phyloP scores from a whole-genome alignment of 2,888 invertebrate species.

The Phytoseiulus persimilis region DNA sequence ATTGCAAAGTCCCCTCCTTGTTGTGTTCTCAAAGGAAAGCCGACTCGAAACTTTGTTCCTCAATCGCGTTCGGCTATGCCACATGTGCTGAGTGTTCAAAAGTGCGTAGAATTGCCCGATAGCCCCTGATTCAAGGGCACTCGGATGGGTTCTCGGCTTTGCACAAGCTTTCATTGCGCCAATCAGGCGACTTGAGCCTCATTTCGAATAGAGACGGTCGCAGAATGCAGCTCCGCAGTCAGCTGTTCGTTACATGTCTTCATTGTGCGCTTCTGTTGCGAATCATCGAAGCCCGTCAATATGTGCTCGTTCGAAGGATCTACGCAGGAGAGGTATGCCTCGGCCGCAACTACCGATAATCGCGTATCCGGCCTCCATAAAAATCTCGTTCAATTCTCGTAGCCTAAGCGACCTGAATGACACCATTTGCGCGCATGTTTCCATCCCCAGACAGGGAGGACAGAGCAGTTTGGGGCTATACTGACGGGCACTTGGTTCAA shows the following conservation, averaged over 20 bases:
- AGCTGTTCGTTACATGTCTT: background rate
- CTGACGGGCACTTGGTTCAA: too few relatives aligned
- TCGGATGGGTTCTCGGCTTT: too few relatives aligned
- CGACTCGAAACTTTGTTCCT: background rate
- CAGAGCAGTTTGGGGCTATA: too few relatives aligned
- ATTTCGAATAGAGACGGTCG: background rate
- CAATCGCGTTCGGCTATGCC: background rate
- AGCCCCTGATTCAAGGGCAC: background rate
- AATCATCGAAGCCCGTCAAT: constrained; percentile 15
- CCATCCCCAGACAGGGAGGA: too few relatives aligned
- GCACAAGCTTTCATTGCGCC: background rate
- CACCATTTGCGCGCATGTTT: too few relatives aligned
- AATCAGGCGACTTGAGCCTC: background rate
- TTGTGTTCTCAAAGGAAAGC: background rate
- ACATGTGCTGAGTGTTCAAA: background rate
- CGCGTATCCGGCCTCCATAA: background rate
- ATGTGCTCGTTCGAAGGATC: constrained; percentile 14
- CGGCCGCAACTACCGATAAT: too few relatives aligned
- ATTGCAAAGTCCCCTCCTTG: too few relatives aligned
- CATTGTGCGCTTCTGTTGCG: background rate
- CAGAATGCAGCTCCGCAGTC: background rate
- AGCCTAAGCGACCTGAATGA: too few relatives aligned
- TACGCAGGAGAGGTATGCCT: constrained; percentile 37
- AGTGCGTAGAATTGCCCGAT: background rate
- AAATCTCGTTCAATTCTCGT: background rate